These are phyloP conservation scores for Condylostylus longicornis DNA, from an alignment of 1,140 invertebrate species.

Conservation along the genomic window DNA sequence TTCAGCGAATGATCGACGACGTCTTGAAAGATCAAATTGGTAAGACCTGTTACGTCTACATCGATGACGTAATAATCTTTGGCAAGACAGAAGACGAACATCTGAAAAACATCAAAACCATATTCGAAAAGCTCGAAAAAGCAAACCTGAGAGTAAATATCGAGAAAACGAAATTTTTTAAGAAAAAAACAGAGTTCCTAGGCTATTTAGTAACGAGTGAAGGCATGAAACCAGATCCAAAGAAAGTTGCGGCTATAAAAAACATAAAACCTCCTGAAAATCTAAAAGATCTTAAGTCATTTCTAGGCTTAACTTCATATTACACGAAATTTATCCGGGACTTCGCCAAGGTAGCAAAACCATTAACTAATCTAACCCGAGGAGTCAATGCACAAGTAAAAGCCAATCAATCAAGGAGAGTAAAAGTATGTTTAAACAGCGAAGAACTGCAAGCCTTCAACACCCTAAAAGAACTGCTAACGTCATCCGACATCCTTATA, in stretches of 20 bases:
- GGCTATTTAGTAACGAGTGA: conserved; percentile 1
- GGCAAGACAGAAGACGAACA: conserved; percentile 1
- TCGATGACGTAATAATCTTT: conserved; percentile 12
- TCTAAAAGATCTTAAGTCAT: conserved; percentile 2
- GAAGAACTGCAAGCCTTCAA: conserved; percentile 23
- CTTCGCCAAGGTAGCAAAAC: conserved; percentile 4
- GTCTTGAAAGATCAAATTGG: conserved; percentile 18
- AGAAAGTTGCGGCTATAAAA: conserved; percentile 3
- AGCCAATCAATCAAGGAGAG: conserved; percentile 4
- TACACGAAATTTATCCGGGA: conserved; percentile 3
- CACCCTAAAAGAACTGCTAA: conserved; percentile 25
- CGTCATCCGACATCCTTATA: too few species aligned
- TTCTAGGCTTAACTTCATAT: conserved; percentile 2
- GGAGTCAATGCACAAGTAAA: conserved; percentile 4
- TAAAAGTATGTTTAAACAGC: background rate
- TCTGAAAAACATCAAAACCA: background rate
- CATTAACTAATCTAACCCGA: conserved; percentile 4
- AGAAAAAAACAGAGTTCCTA: conserved; percentile 1
- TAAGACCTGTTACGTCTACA: conserved; percentile 23
- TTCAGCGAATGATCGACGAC: conserved; percentile 32
- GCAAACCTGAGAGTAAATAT: conserved; percentile 1
- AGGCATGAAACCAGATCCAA: conserved; percentile 2
- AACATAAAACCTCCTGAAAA: background rate
- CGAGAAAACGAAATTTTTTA: conserved; percentile 4
- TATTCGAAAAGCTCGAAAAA: background rate